Base-by-base conservation (phyloP, 64 coral and sea anemone genomes). In the Montipora foliosa region DNA sequence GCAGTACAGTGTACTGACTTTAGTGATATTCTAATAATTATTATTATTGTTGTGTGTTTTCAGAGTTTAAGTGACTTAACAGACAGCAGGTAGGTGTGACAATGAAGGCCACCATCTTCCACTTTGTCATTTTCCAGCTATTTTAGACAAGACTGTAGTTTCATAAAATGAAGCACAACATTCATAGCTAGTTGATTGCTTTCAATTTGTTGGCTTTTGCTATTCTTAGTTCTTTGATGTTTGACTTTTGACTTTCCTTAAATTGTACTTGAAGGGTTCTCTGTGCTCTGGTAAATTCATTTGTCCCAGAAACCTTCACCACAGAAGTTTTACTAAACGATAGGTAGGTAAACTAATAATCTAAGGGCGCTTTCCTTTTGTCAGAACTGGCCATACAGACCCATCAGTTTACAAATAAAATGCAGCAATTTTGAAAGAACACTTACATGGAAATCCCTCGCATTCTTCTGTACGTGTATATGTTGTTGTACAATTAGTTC, bases 241-340 rank as follows among this genome's bases (percentile, higher is more conserved):
- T 16, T 21, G 12, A 44, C 53, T 14, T 48, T 90, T 2, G 10
- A 5, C 10, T 7, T 90, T 82, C 55, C 62, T 80, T 13, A 8
- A 1, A 8, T 57, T 16, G 44, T 50, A 5, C 16, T 68, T 64
- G 11, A 64, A 91, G 96, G 84, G 96, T 98, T 20, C 49, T 98
- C 51, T 98, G 96, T 90, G 96, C 93, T 25, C 76, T 98, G 8
- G 74, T 98, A 5, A 98, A 98, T 49, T 93, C 96, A 44, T 98
- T 98, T 82, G 96, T 98, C 29, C 93, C 96, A 47, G 96, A 98
- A 20, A 98, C 96, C 44, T 98, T 98, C 62, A 98, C 96, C 5
- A 98, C 96, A 16, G 96, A 98, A 57, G 92, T 98, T 64, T 88
- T 98, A 51, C 64, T 98, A 24, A 98, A 98, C 44, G 96, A 98